phyloP scores from a whole-genome alignment of 2,888 invertebrate species.

The Lysandra coridon region DNA sequence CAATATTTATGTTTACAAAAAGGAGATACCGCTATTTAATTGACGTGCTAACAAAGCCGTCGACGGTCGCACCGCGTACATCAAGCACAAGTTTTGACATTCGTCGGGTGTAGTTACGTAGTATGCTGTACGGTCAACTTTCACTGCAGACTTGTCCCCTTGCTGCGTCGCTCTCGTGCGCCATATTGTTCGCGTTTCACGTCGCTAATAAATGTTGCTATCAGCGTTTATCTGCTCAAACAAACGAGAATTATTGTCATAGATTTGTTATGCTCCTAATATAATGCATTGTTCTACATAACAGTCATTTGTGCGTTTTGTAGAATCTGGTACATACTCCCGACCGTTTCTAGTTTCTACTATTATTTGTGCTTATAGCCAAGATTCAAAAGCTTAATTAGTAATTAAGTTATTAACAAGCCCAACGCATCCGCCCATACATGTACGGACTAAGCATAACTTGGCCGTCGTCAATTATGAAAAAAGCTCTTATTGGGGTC shows the following conservation, averaged over 20 bases:
- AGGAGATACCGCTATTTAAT: not conserved
- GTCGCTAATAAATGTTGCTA: slow-evolving; percentile 32
- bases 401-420: not conserved
- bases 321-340: not conserved
- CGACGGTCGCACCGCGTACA: slow-evolving; percentile 50
- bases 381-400: not conserved
- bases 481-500: not conserved
- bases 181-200: slow-evolving; percentile 37
- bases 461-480: not conserved
- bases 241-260: slow-evolving; percentile 24
- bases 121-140: slow-evolving; percentile 54
- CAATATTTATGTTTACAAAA: not conserved
- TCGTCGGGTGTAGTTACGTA: slow-evolving; percentile 3
- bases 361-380: not conserved
- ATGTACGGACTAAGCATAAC: not conserved
- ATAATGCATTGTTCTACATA: slow-evolving; percentile 28
- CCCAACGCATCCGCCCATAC: not conserved
- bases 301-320: not conserved
- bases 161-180: slow-evolving; percentile 41
- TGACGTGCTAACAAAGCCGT: slow-evolving; percentile 30
- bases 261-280: slow-evolving; percentile 14
- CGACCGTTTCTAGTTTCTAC: not conserved
- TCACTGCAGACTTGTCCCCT: slow-evolving; percentile 54
- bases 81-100: slow-evolving; percentile 46
- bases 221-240: slow-evolving; percentile 27